phyloP scores from a whole-genome alignment of 2,797 vertebrate genomes.

The Typhlichthys subterraneus region DNA sequence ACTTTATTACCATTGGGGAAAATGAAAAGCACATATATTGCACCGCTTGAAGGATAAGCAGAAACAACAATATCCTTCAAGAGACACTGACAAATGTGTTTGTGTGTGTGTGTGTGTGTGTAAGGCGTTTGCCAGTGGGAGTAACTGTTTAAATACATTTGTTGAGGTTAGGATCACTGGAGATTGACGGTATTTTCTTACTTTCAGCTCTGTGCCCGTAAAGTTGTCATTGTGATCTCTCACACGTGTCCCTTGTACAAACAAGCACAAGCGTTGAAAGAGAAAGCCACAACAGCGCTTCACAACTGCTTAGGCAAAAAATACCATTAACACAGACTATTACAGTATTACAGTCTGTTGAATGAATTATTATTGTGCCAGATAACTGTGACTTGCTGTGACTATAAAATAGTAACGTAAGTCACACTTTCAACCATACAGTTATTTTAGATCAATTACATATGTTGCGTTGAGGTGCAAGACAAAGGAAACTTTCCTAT shows the following conservation, averaged over 20 bases:
- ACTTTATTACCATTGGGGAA: slow-evolving; percentile 64
- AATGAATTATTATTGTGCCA: no score
- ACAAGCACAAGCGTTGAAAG: no score
- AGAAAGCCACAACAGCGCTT: not conserved
- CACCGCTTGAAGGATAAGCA: slow-evolving; percentile 24
- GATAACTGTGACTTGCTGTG: no score
- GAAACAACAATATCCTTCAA: slow-evolving; percentile 58
- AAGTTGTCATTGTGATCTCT: slow-evolving; percentile 25
- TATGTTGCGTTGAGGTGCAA: no score
- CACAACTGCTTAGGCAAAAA: not conserved
- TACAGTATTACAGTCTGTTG: no score
- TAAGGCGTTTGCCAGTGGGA: slow-evolving; percentile 11
- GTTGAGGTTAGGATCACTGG: not conserved
- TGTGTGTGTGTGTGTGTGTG: slow-evolving; percentile 7
- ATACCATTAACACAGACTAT: not conserved
- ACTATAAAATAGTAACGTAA: no score
- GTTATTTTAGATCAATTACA: no score
- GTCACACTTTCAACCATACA: no score
- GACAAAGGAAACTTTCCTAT: no score
- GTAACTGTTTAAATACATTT: slow-evolving; percentile 17
- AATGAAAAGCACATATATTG: slow-evolving; percentile 60
- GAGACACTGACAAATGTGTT: slow-evolving; percentile 58
- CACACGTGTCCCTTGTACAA: slow-evolving; percentile 11
- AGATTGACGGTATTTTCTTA: no score
- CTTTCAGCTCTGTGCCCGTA: not conserved